A percentile compares a stretch with the other conserved stretches of the same genome.
Conservation (phyloP, 2,888 invertebrate genomes). For the Athripsodes cinereus region DNA sequence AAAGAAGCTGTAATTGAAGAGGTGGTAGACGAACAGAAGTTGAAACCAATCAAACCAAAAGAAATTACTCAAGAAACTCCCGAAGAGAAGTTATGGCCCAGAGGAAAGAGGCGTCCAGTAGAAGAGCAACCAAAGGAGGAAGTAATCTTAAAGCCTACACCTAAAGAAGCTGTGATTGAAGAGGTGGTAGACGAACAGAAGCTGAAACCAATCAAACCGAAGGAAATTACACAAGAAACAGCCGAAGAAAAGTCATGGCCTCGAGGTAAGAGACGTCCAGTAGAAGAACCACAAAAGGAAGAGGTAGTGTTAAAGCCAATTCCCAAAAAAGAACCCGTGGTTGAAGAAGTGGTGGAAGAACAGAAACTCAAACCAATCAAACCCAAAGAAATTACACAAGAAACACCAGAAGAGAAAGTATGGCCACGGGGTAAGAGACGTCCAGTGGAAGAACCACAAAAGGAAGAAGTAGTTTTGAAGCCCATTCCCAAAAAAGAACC, state of each 20-base stretch:
- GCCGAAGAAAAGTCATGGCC: conserved; percentile 17
- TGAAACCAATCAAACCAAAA: conserved; percentile 28
- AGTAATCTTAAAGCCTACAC: conserved; percentile 26
- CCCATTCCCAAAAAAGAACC: conserved; percentile 31
- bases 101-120: conserved; percentile 25
- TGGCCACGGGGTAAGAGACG: conserved; percentile 35
- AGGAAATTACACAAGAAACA: conserved; percentile 31
- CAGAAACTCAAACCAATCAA: conserved; percentile 34
- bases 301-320: conserved; percentile 38
- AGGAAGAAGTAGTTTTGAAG: conserved; percentile 30
- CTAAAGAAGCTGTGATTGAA: conserved; percentile 30
- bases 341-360: conserved; percentile 35
- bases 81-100: conserved; percentile 28
- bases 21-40: conserved; percentile 27
- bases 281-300: conserved; percentile 33
- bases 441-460: conserved; percentile 30
- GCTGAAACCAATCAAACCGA: conserved; percentile 35
- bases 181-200: conserved; percentile 40
- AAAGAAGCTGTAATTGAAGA: conserved; percentile 32
- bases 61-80: conserved; percentile 30
- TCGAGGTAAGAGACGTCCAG: conserved; percentile 30
- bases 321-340: conserved; percentile 32
- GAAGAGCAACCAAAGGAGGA: conserved; percentile 27
- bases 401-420: conserved; percentile 37
- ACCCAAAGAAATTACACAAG: conserved; percentile 37